Evolutionary conservation across 1,140 invertebrate species (phyloP).

Genomic region (Diorhabda carinulata): DNA sequence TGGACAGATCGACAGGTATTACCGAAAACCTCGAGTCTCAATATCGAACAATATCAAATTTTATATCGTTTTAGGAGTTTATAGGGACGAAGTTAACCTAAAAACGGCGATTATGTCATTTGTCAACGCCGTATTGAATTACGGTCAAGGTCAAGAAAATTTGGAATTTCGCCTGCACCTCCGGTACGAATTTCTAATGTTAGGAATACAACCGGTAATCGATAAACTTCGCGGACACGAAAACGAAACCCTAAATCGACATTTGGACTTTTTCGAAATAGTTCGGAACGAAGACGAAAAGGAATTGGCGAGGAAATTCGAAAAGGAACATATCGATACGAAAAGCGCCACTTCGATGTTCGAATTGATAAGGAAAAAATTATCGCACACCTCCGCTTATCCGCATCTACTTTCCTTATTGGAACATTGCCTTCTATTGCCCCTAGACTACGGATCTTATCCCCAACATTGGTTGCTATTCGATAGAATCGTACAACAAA

Average conservation of each 20-base stretch:
- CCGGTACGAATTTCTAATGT: conserved; percentile 93
- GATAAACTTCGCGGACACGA: conserved; percentile 89
- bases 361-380: conserved; percentile 82
- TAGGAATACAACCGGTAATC: conserved; percentile 94
- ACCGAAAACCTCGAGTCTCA: background rate
- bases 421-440: conserved; percentile 86
- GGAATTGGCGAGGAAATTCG: conserved; percentile 86
- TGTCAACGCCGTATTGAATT: conserved; percentile 94
- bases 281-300: conserved; percentile 95
- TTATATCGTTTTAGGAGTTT: conserved; percentile 54
- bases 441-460: conserved; percentile 76
- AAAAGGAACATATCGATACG: conserved; percentile 89
- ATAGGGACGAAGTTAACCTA: conserved; percentile 83
- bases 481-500: conserved; percentile 93
- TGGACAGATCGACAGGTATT: conserved; percentile 77
- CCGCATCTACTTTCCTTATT: conserved; percentile 89
- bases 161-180: conserved; percentile 93
- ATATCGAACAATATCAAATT: background rate
- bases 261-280: conserved; percentile 97
- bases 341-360: conserved; percentile 94
- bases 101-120: conserved; percentile 99
- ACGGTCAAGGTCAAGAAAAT: conserved; percentile 92
- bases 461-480: conserved; percentile 91
- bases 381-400: conserved; percentile 89
- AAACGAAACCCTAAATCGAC: conserved; percentile 88